Evolutionary conservation across 2,888 invertebrate species (phyloP).

Genomic region (Cryptocephalus moraei): DNA sequence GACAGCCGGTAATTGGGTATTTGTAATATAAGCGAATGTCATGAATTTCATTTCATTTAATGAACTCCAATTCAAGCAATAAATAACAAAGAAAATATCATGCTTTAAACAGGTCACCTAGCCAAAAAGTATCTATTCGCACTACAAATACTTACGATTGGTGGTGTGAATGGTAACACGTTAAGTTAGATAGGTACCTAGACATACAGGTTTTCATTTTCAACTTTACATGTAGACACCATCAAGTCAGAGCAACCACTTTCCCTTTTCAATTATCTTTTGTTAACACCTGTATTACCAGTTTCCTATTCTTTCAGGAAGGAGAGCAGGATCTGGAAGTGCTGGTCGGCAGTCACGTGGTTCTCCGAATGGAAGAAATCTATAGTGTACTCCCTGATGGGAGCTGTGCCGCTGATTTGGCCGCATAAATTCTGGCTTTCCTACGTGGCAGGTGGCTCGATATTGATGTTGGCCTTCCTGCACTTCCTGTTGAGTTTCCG

Average conservation of each 20-base stretch:
- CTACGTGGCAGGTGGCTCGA: constrained; percentile 40
- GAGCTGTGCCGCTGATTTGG: constrained; percentile 31
- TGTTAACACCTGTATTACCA: background rate
- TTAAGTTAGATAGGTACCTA: no score
- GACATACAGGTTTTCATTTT: no score
- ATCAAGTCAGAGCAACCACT: background rate
- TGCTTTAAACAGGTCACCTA: no score
- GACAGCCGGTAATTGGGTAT: no score
- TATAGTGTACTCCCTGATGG: constrained; percentile 31
- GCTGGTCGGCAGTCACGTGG: constrained; percentile 31
- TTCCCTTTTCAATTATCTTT: background rate
- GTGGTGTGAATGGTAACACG: no score
- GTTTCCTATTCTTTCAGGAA: constrained; percentile 22
- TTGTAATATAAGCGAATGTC: no score
- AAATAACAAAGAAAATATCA: no score
- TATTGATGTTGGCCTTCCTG: constrained; percentile 38
- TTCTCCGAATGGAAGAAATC: constrained; percentile 35
- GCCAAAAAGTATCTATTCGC: no score
- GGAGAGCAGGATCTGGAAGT: constrained; percentile 30
- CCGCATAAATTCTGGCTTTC: constrained; percentile 43
- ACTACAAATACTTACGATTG: no score
- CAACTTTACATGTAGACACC: no score
- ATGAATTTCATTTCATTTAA: no score
- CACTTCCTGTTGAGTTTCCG: constrained; percentile 34
- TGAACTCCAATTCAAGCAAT: no score